Percentiles rank a stretch among this genome's conserved stretches.
Conservation (phyloP, 37 sponge, comb jelly and placozoan species). For the Beroe forskalii region DNA sequence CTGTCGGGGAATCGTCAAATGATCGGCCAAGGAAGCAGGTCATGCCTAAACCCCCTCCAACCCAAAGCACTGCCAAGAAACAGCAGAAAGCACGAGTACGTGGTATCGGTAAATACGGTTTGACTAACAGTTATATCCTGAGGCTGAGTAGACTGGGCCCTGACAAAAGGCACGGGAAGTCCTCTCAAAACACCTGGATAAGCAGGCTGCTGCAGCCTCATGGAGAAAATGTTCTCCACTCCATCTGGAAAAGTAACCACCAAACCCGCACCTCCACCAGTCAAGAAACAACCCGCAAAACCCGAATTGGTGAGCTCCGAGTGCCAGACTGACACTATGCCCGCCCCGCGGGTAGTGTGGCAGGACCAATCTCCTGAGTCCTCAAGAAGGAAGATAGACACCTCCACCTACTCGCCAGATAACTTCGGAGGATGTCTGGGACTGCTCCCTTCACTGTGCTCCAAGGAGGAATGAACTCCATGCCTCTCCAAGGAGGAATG, state of each 20-base stretch:
- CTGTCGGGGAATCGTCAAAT: background rate
- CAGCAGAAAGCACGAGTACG: background rate
- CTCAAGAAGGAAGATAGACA: background rate
- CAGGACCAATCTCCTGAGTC: conserved; percentile 2
- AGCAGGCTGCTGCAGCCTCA: background rate
- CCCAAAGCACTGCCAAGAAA: background rate
- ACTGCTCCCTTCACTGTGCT: conserved; percentile 34
- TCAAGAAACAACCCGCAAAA: background rate
- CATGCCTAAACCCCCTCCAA: background rate
- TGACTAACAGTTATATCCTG: conserved; percentile 58
- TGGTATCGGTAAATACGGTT: conserved; percentile 6
- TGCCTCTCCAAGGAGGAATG: conserved; percentile 7
- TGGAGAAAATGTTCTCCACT: background rate
- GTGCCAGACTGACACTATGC: background rate
- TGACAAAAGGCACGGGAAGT: conserved; percentile 46
- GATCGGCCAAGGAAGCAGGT: background rate
- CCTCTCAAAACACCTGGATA: conserved; percentile 34
- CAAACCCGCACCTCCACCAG: background rate
- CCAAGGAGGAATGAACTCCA: background rate
- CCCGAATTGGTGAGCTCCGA: background rate
- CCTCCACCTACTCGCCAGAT: background rate
- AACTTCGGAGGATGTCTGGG: background rate
- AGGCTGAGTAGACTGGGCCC: conserved; percentile 47
- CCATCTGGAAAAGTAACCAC: background rate
- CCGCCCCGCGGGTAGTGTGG: conserved; percentile 27